Conservation (phyloP, 2,113 vertebrate genomes). For the Hiodon tergisus region DNA sequence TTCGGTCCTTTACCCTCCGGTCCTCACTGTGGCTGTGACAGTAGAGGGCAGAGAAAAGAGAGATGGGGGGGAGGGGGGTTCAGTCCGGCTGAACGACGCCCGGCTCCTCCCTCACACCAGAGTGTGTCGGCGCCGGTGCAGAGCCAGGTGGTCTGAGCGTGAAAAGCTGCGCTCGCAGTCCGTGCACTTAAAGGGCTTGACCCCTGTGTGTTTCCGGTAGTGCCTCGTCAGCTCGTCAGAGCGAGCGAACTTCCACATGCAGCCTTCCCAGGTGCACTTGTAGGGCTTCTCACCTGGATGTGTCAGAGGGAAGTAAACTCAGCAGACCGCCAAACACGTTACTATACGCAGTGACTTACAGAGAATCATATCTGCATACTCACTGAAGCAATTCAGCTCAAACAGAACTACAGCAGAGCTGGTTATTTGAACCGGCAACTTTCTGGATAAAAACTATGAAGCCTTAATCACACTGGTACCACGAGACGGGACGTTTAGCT, state of each 20-base stretch:
- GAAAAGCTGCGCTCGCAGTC: constrained; percentile 88
- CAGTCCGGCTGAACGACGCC: constrained; percentile 75
- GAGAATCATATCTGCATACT: no score
- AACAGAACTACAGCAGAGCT: no score
- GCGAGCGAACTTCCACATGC: constrained; percentile 84
- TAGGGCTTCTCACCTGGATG: constrained; percentile 79
- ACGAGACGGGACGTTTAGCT: no score
- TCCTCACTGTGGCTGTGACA: no score
- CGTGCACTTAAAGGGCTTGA: constrained; percentile 82
- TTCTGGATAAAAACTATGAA: no score
- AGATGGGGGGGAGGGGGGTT: constrained; percentile 44
- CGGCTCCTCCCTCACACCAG: constrained; percentile 40
- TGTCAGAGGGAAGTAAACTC: not conserved
- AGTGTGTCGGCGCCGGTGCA: constrained; percentile 79
- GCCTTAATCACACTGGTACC: no score
- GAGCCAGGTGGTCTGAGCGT: constrained; percentile 79
- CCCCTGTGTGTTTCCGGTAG: constrained; percentile 57
- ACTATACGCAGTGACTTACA: no score
- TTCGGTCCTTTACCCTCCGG: no score
- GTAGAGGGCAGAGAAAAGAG: no score
- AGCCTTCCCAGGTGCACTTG: constrained; percentile 84
- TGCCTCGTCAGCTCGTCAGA: constrained; percentile 60
- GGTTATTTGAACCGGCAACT: no score
- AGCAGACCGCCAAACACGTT: no score
- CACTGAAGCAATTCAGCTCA: no score